Base-by-base conservation (phyloP, 2,888 invertebrate species). In the Tenthredo distinguenda region DNA sequence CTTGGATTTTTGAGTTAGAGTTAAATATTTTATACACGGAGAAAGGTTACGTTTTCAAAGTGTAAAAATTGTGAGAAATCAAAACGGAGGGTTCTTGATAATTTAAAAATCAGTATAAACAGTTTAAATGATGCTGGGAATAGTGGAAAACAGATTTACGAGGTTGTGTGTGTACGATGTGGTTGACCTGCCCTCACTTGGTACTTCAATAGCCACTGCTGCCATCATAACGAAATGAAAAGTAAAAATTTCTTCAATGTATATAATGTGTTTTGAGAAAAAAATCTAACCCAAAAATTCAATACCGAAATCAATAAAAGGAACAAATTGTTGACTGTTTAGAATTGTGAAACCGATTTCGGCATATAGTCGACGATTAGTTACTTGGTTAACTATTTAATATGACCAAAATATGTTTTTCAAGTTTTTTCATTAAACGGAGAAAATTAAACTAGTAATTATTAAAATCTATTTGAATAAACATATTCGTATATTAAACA, bases 171-270 rank as follows among this genome's bases (percentile, higher is more conserved):
- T 47, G 68, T 81, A 58, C 21, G 88, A 89, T 89, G 90, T 90
- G 89, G 89, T 91, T 91, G 91, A 91, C 90, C 91, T 91, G 91
- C 89, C 90, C 89, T 90, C 89, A 87, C 90, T 90, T 89, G 89
- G 88, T 89, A 90, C 90, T 90, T 90, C 87, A 88, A 88, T 89
- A 89, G 89, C 88, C 91, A 91, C 90, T 91, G 90, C 89, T 91
- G 89, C 91, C 91, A 91, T 91, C 90, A 90, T 88, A 88, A 68
- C 58, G 74, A 40, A 77, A 43, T 84, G 47, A 31, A 86, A 86
- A 79, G 71, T 62, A 85, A 74, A 86, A 86, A 43, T 43, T 74
- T 74, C 43, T 74, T 26, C 72, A 26, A 68, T 18, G 68, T 68
- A 34, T 68, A 68, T 68, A 68, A 68, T 31, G 58, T 81, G 81